Evolutionary conservation across 2,888 invertebrate species (phyloP).

Genomic region (Parnassius glacialis): DNA sequence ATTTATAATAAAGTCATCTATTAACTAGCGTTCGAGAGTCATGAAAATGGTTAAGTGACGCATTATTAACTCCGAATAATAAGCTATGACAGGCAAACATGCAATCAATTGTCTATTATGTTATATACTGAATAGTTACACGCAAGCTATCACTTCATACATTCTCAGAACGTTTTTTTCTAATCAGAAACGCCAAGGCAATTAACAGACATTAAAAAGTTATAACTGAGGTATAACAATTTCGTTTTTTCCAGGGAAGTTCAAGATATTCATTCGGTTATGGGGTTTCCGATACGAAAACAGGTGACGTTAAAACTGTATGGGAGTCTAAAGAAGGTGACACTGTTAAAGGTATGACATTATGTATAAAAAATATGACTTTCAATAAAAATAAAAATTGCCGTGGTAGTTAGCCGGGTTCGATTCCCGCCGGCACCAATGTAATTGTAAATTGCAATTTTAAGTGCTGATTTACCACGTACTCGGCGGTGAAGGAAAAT

Average conservation of each 20-base stretch:
- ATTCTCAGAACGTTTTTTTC: constrained; percentile 47
- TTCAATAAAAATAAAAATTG: too few relatives aligned
- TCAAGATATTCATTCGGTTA: constrained; percentile 83
- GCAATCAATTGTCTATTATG: constrained; percentile 62
- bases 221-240: constrained; percentile 37
- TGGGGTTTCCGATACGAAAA: constrained; percentile 81
- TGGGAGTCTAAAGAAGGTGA: constrained; percentile 84
- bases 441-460: too few relatives aligned
- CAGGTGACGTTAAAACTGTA: constrained; percentile 82
- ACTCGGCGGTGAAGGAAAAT: too few relatives aligned
- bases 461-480: too few relatives aligned
- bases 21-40: constrained; percentile 44
- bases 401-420: too few relatives aligned
- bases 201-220: constrained; percentile 46
- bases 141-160: constrained; percentile 64
- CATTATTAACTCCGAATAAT: constrained; percentile 69
- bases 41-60: constrained; percentile 65
- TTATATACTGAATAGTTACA: constrained; percentile 66
- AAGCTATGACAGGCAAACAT: constrained; percentile 59
- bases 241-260: constrained; percentile 64
- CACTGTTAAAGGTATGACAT: constrained; percentile 72
- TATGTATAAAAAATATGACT: background rate
- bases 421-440: too few relatives aligned
- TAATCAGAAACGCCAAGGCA: constrained; percentile 40
- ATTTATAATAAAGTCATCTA: background rate